Percentiles rank a stretch among this genome's conserved stretches.
phyloP scores from a whole-genome alignment of 2,797 vertebrate species.

The Coregonus ussuriensis region DNA sequence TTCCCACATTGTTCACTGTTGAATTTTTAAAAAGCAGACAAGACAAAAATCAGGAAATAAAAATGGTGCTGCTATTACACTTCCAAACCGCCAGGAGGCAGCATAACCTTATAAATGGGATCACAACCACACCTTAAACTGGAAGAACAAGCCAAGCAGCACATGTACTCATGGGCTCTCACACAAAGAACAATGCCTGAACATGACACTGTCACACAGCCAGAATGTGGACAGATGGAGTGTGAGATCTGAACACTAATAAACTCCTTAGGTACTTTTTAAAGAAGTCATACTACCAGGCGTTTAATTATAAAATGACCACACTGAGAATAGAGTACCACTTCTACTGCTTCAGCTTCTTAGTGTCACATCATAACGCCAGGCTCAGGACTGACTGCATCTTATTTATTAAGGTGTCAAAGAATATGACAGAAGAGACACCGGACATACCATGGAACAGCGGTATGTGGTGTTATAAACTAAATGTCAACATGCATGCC shows the following conservation, averaged over 20 bases:
- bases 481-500: no score
- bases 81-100: slow-evolving; percentile 57
- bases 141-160: slow-evolving; percentile 22
- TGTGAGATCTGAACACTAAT: not conserved
- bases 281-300: no score
- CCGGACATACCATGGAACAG: no score
- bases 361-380: no score
- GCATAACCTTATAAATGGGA: slow-evolving; percentile 44
- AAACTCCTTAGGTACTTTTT: no score
- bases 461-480: no score
- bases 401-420: no score
- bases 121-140: slow-evolving; percentile 60
- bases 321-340: no score
- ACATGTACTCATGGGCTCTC: slow-evolving; percentile 1
- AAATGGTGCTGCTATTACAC: not conserved
- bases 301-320: no score
- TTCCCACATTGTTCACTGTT: slow-evolving; percentile 95
- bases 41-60: not conserved
- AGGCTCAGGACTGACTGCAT: no score
- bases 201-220: not conserved
- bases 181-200: slow-evolving; percentile 4
- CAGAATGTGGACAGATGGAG: not conserved
- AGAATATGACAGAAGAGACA: no score
- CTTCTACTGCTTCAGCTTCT: no score
- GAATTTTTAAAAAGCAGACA: slow-evolving; percentile 6